Evolutionary conservation across 2,888 invertebrate species (phyloP).

Genomic region (Oligia fasciuncula): DNA sequence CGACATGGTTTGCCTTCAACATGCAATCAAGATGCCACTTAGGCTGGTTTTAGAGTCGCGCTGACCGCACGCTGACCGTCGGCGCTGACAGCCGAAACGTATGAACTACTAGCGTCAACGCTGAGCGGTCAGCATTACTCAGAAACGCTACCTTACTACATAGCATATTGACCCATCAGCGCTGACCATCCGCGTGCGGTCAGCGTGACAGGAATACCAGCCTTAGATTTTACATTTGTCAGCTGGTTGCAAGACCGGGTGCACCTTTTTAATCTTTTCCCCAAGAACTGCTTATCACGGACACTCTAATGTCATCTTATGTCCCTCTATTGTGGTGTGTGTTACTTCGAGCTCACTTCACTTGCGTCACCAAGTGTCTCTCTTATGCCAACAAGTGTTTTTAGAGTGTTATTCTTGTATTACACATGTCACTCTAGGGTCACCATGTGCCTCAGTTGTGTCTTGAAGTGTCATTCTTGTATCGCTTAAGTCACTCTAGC

Average conservation of each 20-base stretch:
- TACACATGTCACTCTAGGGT: neutral
- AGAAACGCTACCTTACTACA: too few relatives aligned
- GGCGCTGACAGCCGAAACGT: too few relatives aligned
- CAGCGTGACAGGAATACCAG: too few relatives aligned
- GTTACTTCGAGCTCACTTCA: neutral
- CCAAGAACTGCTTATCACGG: neutral
- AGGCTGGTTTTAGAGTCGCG: too few relatives aligned
- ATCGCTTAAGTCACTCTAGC: too few relatives aligned
- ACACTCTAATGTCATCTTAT: neutral
- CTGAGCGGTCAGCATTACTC: too few relatives aligned
- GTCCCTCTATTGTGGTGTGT: neutral
- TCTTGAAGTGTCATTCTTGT: neutral
- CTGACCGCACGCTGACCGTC: too few relatives aligned
- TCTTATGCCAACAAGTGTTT: neutral
- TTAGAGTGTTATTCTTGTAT: neutral
- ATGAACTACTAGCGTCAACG: too few relatives aligned
- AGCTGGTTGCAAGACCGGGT: neutral
- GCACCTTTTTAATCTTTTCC: neutral
- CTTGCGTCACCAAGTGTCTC: neutral
- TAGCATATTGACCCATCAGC: too few relatives aligned
- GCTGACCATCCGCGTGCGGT: too few relatives aligned
- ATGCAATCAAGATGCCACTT: constrained; percentile 26
- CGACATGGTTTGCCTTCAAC: constrained; percentile 19
- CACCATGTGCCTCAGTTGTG: neutral
- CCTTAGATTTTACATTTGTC: neutral